Conservation (phyloP, 2,888 invertebrate genomes). For the Pachycephus smyrnensis region DNA sequence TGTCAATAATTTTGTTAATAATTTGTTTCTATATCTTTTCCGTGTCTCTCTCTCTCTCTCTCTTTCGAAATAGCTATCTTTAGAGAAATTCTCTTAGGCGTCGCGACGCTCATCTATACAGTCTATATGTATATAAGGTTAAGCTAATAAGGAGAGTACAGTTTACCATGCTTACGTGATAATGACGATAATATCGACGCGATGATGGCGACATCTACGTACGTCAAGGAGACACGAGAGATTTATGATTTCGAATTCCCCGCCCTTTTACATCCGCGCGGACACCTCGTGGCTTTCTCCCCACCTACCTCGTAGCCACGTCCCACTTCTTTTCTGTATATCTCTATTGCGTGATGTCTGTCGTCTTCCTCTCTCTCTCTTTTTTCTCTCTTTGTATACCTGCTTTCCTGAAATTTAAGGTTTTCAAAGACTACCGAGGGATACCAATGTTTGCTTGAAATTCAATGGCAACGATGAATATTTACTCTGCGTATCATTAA, state of each 20-base stretch:
- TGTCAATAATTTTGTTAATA: background rate
- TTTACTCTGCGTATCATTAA: conserved; percentile 5
- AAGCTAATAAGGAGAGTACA: background rate
- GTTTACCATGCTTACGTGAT: background rate
- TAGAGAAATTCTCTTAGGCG: background rate
- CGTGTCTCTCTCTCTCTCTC: no score
- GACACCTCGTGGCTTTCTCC: background rate
- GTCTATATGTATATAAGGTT: background rate
- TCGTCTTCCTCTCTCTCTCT: background rate
- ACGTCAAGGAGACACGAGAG: background rate
- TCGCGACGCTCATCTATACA: background rate
- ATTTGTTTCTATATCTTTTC: background rate
- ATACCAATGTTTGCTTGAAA: background rate
- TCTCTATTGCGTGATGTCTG: background rate
- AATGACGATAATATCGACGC: background rate
- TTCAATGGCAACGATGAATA: background rate
- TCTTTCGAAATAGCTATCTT: background rate
- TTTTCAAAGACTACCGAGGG: background rate
- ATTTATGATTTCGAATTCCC: background rate
- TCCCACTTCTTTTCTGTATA: background rate
- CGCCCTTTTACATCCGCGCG: background rate
- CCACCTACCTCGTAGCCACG: background rate
- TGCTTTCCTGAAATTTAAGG: background rate
- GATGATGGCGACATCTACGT: background rate
- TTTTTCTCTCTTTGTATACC: background rate